Evolutionary conservation across 1,140 invertebrate genomes (phyloP), one percentile per base, ranked within the genome.

Genomic region (Bombus vancouverensis): DNA sequence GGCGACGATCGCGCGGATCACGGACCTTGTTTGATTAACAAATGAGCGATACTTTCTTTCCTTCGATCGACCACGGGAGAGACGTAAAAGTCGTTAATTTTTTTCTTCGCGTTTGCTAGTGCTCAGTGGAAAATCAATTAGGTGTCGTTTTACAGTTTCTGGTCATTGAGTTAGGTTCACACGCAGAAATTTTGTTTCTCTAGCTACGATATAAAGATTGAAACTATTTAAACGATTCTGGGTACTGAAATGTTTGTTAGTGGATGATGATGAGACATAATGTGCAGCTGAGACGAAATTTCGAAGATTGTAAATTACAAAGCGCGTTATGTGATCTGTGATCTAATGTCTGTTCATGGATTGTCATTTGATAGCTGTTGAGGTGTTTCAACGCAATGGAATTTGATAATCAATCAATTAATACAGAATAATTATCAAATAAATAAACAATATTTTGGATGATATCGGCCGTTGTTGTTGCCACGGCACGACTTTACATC

Each of bases 21-120:
- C 15, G 4, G 34, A 28, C n/a, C 13, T 81, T 81, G 68, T 72
- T 81, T 71, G 79, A 81, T 72, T 68, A 80, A 53, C 78, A 78
- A 78, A 78, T 18, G 76, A 78, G 28, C 34, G 57, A 39, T 28
- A 18, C 28, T 28, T 13, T 25, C 66, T 34, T 15, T 34, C 18
- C 18, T 34, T 1, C 66, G 32, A 32, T 68, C 66, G 32, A 8
- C 62, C 13, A n/a, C 4, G 1, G 6, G 18, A 53, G 18, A 53
- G 18, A 53, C 6, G n/a, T 12, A 5, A 32, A 32, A 66, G 65
- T 66, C 65, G 65, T 32, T 66, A 32, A 66, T 15, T 66, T 66
- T 22, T 37, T 32, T 10, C 8, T 15, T 13, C 32, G 5, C 32
- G 15, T 32, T 66, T 32, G n/a, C n/a, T 32, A 15, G 0, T 66